A percentile compares a stretch with the other conserved stretches of the same genome.
Evolutionary conservation across 1,140 invertebrate species (phyloP).

Genomic region (Bombus confusus): DNA sequence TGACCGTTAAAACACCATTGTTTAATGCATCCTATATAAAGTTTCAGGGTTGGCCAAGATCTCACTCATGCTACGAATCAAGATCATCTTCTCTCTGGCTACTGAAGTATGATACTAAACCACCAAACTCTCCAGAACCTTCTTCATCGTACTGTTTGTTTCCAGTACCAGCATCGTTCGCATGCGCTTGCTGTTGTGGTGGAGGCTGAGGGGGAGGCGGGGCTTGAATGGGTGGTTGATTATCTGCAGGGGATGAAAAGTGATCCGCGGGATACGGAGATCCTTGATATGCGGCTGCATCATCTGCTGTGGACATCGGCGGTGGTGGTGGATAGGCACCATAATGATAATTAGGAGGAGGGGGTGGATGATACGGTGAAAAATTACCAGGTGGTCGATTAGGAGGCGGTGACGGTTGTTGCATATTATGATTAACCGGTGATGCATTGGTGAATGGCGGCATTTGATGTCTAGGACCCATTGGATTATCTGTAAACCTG

Average conservation of each 20-base stretch:
- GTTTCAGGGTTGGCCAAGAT: conserved; percentile 79
- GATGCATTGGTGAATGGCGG: conserved; percentile 77
- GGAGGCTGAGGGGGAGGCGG: conserved; percentile 71
- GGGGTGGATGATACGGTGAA: conserved; percentile 81
- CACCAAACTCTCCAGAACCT: conserved; percentile 89
- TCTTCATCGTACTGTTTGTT: conserved; percentile 82
- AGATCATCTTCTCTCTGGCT: conserved; percentile 91
- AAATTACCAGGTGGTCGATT: conserved; percentile 77
- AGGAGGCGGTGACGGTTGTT: conserved; percentile 79
- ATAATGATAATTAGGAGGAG: conserved; percentile 81
- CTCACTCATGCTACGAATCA: conserved; percentile 83
- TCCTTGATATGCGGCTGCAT: conserved; percentile 78
- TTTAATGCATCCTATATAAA: conserved; percentile 36
- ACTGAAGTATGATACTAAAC: conserved; percentile 93
- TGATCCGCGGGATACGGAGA: conserved; percentile 78
- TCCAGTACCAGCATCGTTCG: conserved; percentile 46
- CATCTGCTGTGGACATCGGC: conserved; percentile 78
- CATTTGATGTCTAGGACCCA: conserved; percentile 77
- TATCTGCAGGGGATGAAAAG: conserved; percentile 75
- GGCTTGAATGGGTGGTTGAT: conserved; percentile 71
- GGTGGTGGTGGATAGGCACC: conserved; percentile 81
- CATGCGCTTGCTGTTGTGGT: conserved; percentile 61
- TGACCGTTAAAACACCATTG: conserved; percentile 30
- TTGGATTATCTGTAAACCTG: conserved; percentile 72
- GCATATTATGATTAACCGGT: conserved; percentile 68